phyloP scores from a whole-genome alignment of 1,140 invertebrate species.

The Melanaphis sacchari region DNA sequence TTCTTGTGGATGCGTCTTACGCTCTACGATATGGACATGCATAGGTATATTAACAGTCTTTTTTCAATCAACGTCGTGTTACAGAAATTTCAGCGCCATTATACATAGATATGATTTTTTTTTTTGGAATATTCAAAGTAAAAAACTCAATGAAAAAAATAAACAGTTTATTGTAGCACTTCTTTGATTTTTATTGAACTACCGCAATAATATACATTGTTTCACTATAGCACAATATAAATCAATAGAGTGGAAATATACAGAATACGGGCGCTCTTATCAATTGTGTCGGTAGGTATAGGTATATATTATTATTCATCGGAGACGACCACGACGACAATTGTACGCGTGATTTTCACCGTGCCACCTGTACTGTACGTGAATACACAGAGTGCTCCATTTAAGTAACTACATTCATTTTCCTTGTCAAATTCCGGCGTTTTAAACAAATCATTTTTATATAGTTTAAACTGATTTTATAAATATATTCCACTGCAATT shows the following conservation, averaged over 20 bases:
- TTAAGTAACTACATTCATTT: not conserved
- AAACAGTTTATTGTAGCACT: not conserved
- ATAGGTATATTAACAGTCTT: not conserved
- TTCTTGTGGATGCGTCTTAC: not conserved
- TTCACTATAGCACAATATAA: not conserved
- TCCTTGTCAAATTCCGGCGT: not conserved
- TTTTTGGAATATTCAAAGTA: not conserved
- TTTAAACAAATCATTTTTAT: not conserved
- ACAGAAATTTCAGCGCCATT: not conserved
- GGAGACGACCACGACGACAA: not conserved
- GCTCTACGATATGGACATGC: not conserved
- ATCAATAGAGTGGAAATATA: not conserved
- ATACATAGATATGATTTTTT: not conserved
- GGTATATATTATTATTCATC: not conserved
- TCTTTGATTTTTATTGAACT: not conserved
- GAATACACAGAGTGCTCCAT: not conserved
- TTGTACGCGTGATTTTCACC: not conserved
- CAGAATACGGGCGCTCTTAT: not conserved
- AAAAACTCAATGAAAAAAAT: not conserved
- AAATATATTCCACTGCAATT: not conserved
- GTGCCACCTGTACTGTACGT: not conserved
- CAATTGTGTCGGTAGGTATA: not conserved
- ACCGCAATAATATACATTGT: not conserved
- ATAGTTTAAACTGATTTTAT: not conserved
- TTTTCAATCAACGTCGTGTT: not conserved